Base-by-base conservation (phyloP, 2,113 vertebrate genomes). In the Ia io region DNA sequence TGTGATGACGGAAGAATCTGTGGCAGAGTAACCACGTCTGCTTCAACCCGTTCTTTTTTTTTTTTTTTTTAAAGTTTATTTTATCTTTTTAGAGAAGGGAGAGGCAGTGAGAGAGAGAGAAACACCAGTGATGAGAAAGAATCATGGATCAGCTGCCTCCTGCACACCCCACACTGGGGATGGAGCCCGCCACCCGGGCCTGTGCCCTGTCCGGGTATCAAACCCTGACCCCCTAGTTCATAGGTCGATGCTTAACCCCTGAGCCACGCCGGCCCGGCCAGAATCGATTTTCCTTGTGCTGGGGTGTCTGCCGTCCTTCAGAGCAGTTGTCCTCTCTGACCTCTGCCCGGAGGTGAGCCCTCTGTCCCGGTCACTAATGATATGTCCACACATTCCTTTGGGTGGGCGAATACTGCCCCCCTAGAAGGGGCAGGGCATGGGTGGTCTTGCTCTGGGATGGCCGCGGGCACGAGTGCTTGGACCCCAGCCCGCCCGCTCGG, bases 341-440 rank as follows among this genome's bases (percentile, higher is more conserved):
- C 47, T 76, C 25, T 92, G 47, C 32, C 70, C 4, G 3, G 6
- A 0, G 9, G 13, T 23, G 74, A 61, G 23, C 23, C 10, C 2
- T 44, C 11, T 1, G 25, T 32, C 25, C 0, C 18, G 30, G 20
- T 61, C 23, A 65, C 44, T 9, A 4, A 0, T 11, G 6, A 1
- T 17, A 35, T 47, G 56, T 47, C 47, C 30, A 9, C 13, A 53
- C 3, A 28, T 77, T 49, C 11, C 23, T 30, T 3, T 7, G 1
- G 65, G 47, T 20, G 61, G 77, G 74, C 85, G 76, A n/a, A 3
- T 44, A 32, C 51, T 40, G 84, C 77, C 17, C 28, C 65, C 44
- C 35, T 0, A 30, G 44, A 37, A 61, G 51, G 49, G 51, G 23
- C 32, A 6, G 61, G 37, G 2, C 10, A 0, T 11, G 25, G 53